A percentile compares a stretch with the other conserved stretches of the same genome.
These are phyloP conservation scores for Galeopsomyia nigrocyanea DNA, from an alignment of 2,888 invertebrate species.

Conservation along the genomic window DNA sequence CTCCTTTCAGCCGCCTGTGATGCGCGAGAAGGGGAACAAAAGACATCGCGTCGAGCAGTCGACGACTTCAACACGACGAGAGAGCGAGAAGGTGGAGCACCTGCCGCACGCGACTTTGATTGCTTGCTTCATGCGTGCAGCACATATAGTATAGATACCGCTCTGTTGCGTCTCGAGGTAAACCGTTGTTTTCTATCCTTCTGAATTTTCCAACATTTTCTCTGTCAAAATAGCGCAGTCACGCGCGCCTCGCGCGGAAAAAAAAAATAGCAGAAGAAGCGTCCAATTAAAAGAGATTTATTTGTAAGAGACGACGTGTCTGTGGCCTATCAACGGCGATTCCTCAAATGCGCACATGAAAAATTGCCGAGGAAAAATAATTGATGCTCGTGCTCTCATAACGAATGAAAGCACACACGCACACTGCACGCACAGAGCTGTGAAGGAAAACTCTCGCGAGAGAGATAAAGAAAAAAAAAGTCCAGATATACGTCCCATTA, in stretches of 20 bases:
- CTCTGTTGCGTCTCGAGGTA: no score
- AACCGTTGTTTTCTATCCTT: no score
- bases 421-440: background rate
- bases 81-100: conserved; percentile 27
- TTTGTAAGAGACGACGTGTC: no score
- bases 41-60: conserved; percentile 1
- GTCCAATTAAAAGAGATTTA: no score
- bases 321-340: background rate
- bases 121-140: conserved; percentile 5
- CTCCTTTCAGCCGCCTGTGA: conserved; percentile 9
- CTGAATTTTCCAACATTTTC: no score
- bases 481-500: background rate
- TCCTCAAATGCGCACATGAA: background rate
- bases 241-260: background rate
- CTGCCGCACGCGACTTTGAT: conserved; percentile 35
- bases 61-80: background rate
- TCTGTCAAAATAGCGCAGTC: background rate
- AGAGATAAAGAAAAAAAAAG: conserved; percentile 24
- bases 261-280: background rate
- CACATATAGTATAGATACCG: background rate
- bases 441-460: conserved; percentile 14
- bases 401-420: conserved; percentile 6
- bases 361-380: background rate
- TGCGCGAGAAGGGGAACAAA: conserved; percentile 27
- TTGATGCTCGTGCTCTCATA: background rate